Conservation (phyloP, 1,140 invertebrate genomes). For the Orussus abietinus region DNA sequence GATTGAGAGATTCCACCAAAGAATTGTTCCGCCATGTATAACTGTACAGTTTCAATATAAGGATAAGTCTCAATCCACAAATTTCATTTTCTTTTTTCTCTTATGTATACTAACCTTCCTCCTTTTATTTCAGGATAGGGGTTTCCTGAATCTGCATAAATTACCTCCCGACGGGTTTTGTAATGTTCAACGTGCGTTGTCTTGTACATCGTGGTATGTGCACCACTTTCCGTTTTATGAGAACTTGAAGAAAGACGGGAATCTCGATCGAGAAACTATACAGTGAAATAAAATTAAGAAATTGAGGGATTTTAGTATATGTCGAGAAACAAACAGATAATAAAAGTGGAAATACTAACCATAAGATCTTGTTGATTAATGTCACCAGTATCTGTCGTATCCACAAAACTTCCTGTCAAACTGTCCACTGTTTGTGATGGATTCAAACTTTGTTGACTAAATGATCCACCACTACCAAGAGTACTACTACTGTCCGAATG, state of each 20-base stretch:
- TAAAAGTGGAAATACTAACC: slow-evolving; percentile 19
- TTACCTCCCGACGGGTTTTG: slow-evolving; percentile 21
- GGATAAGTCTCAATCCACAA: too few species aligned
- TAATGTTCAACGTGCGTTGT: slow-evolving; percentile 31
- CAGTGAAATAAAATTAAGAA: slow-evolving; percentile 9
- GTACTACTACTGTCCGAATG: slow-evolving; percentile 35
- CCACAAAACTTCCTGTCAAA: slow-evolving; percentile 6
- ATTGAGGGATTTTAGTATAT: background rate
- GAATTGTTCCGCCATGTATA: slow-evolving; percentile 18
- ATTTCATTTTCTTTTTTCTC: too few species aligned
- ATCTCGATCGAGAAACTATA: too few species aligned
- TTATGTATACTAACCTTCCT: too few species aligned
- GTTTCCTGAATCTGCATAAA: slow-evolving; percentile 23
- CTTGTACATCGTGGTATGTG: slow-evolving; percentile 26
- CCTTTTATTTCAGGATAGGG: too few species aligned
- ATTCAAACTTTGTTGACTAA: slow-evolving; percentile 30
- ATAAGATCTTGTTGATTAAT: slow-evolving; percentile 17
- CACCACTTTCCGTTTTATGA: slow-evolving; percentile 13
- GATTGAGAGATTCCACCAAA: slow-evolving; percentile 8
- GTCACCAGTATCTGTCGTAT: slow-evolving; percentile 16
- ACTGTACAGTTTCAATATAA: too few species aligned
- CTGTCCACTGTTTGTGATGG: slow-evolving; percentile 23
- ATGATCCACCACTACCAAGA: slow-evolving; percentile 26
- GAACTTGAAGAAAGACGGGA: too few species aligned
- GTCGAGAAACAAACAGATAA: background rate